Conservation (phyloP, 2,797 vertebrate genomes). For the Malacoctenus gilli region DNA sequence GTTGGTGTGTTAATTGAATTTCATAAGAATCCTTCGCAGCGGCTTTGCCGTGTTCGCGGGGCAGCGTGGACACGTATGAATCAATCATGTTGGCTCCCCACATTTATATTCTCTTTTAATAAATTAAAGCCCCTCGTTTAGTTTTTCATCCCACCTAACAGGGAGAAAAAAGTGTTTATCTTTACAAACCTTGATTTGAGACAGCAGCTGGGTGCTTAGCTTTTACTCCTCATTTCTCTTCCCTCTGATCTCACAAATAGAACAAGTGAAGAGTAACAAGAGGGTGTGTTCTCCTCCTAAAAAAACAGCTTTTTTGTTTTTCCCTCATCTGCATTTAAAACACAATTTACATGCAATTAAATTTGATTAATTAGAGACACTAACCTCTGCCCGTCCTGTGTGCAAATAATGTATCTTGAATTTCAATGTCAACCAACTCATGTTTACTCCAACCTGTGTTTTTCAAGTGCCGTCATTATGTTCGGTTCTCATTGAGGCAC, state of each 20-base stretch:
- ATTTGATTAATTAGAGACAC: constrained; percentile 80
- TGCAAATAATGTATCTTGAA: constrained; percentile 70
- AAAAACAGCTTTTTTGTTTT: constrained; percentile 45
- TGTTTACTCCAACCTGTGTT: constrained; percentile 66
- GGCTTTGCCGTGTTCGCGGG: constrained; percentile 48
- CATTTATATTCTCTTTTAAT: constrained; percentile 14
- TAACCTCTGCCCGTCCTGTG: constrained; percentile 75
- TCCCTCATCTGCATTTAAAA: constrained; percentile 69
- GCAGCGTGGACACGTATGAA: constrained; percentile 21
- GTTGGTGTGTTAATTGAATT: constrained; percentile 81
- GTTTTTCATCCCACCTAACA: background rate
- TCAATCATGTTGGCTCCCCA: constrained; percentile 4
- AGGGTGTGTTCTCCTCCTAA: constrained; percentile 38
- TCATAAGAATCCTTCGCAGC: constrained; percentile 68
- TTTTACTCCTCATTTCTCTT: constrained; percentile 14
- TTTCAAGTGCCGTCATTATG: constrained; percentile 30
- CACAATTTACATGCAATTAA: constrained; percentile 84
- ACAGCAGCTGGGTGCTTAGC: constrained; percentile 1
- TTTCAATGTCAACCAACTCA: constrained; percentile 74
- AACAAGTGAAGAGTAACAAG: constrained; percentile 52
- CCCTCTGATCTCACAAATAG: constrained; percentile 51
- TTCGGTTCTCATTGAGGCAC: constrained; percentile 14
- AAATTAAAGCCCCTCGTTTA: too few species aligned
- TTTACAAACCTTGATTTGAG: constrained; percentile 7
- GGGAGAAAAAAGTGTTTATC: constrained; percentile 8